Percentiles rank a stretch among this genome's conserved stretches.
Conservation (phyloP, 1,140 invertebrate genomes). For the Drosophila pseudoobscura region DNA sequence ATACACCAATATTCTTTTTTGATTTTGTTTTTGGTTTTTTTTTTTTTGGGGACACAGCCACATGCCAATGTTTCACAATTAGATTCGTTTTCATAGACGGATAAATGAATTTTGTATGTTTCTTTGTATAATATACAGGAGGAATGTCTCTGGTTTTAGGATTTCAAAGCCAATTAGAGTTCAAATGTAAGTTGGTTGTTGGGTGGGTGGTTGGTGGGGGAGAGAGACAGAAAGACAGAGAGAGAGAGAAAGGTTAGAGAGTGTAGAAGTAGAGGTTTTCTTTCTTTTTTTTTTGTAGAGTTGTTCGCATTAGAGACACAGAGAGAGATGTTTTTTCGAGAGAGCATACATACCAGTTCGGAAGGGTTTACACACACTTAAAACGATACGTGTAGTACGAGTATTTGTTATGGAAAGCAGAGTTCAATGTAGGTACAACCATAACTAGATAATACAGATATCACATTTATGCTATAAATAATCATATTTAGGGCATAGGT, state of each 20-base stretch:
- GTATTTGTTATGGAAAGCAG: slow-evolving; percentile 48
- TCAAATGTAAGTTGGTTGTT: slow-evolving; percentile 17
- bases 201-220: slow-evolving; percentile 2
- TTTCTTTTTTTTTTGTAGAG: slow-evolving; percentile 27
- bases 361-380: slow-evolving; percentile 71
- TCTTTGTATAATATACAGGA: slow-evolving; percentile 65
- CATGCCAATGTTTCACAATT: slow-evolving; percentile 77
- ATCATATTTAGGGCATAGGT: slow-evolving; percentile 4
- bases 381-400: slow-evolving; percentile 32
- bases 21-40: slow-evolving; percentile 16
- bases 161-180: slow-evolving; percentile 16
- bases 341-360: slow-evolving; percentile 78
- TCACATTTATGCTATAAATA: slow-evolving; percentile 4
- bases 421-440: slow-evolving; percentile 17
- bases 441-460: slow-evolving; percentile 40
- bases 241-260: slow-evolving; percentile 14
- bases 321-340: slow-evolving; percentile 1
- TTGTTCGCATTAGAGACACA: slow-evolving; percentile 48
- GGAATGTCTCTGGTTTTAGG: slow-evolving; percentile 31
- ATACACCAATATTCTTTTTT: slow-evolving; percentile 51
- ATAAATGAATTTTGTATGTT: slow-evolving; percentile 37
- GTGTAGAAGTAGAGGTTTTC: slow-evolving; percentile 26
- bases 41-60: slow-evolving; percentile 59
- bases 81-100: slow-evolving; percentile 60
- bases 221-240: slow-evolving; percentile 30